A percentile compares a stretch with the other conserved stretches of the same genome.
phyloP scores from a whole-genome alignment of 2,797 vertebrate species.

The Leuciscus waleckii region DNA sequence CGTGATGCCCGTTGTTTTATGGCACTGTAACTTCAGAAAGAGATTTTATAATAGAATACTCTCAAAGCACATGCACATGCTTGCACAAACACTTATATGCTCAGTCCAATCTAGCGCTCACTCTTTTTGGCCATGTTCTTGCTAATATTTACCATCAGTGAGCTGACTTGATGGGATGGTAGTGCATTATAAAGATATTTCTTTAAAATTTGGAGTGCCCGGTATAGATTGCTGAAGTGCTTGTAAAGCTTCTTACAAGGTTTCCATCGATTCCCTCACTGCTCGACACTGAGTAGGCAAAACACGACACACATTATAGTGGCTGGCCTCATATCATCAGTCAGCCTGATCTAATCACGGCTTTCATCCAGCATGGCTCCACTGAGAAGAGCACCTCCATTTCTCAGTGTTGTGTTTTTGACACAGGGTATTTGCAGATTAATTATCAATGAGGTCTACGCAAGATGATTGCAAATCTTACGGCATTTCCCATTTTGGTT shows the following conservation, averaged over 20 bases:
- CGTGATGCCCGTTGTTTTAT: background rate
- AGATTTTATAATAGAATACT: slow-evolving; percentile 4
- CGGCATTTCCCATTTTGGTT: slow-evolving; percentile 38
- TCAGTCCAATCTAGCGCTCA: slow-evolving; percentile 5
- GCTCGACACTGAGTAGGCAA: slow-evolving; percentile 57
- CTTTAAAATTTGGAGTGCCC: slow-evolving; percentile 23
- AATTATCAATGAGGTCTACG: slow-evolving; percentile 36
- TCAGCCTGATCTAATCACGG: slow-evolving; percentile 58
- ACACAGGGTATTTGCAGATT: slow-evolving; percentile 44
- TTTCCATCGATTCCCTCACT: slow-evolving; percentile 59
- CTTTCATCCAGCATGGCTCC: slow-evolving; percentile 50
- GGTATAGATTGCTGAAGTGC: slow-evolving; percentile 53
- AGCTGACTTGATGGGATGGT: slow-evolving; percentile 37
- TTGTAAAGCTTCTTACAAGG: slow-evolving; percentile 56
- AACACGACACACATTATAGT: slow-evolving; percentile 58
- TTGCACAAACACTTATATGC: slow-evolving; percentile 18
- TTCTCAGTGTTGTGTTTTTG: slow-evolving; percentile 37
- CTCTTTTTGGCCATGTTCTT: slow-evolving; percentile 27
- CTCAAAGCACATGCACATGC: slow-evolving; percentile 10
- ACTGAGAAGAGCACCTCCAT: slow-evolving; percentile 33
- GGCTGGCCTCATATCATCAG: slow-evolving; percentile 53
- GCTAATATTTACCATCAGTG: slow-evolving; percentile 26
- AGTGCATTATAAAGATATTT: slow-evolving; percentile 40
- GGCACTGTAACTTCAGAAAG: background rate
- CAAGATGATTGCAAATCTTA: slow-evolving; percentile 40